Percentiles rank a stretch among this genome's conserved stretches.
Evolutionary conservation across 2,888 invertebrate species (phyloP).

Genomic region (Caenorhabditis drosophilae): DNA sequence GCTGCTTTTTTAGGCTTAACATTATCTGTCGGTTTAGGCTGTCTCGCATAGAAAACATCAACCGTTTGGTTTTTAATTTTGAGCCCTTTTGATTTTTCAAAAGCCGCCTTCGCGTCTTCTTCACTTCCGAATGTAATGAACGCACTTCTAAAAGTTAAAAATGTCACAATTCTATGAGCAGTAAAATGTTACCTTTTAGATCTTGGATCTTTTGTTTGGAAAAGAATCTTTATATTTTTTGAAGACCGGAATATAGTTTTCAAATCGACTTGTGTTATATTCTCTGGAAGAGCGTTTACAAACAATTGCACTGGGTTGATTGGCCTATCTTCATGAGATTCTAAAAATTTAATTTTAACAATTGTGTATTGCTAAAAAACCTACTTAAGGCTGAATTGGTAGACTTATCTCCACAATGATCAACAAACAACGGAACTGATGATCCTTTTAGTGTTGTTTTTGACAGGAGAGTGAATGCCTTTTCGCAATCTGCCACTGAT

Average conservation of each 20-base stretch:
- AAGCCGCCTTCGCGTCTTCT: slow-evolving; percentile 54
- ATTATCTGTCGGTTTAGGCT: slow-evolving; percentile 4
- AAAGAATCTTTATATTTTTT: slow-evolving; percentile 34
- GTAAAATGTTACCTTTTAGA: slow-evolving; percentile 10
- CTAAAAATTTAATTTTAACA: slow-evolving; percentile 6
- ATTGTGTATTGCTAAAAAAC: neutral
- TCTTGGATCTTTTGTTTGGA: slow-evolving; percentile 10
- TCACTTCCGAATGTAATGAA: slow-evolving; percentile 52
- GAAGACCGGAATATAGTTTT: slow-evolving; percentile 40
- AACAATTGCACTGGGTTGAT: slow-evolving; percentile 49
- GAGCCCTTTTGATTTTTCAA: slow-evolving; percentile 51
- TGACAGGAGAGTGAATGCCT: slow-evolving; percentile 33
- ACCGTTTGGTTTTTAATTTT: slow-evolving; percentile 39
- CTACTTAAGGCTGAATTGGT: neutral
- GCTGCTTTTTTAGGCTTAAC: slow-evolving; percentile 24
- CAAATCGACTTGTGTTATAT: slow-evolving; percentile 24
- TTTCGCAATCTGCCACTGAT: slow-evolving; percentile 46
- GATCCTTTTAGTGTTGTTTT: slow-evolving; percentile 36
- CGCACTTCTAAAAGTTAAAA: slow-evolving; percentile 20
- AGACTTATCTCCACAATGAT: slow-evolving; percentile 42
- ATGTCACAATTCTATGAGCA: neutral
- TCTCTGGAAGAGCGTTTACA: slow-evolving; percentile 35
- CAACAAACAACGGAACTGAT: slow-evolving; percentile 44
- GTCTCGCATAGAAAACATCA: slow-evolving; percentile 43
- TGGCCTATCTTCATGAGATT: slow-evolving; percentile 13